Conservation (phyloP, 2,797 vertebrate genomes). For the Gymnoscopelus microlampas region DNA sequence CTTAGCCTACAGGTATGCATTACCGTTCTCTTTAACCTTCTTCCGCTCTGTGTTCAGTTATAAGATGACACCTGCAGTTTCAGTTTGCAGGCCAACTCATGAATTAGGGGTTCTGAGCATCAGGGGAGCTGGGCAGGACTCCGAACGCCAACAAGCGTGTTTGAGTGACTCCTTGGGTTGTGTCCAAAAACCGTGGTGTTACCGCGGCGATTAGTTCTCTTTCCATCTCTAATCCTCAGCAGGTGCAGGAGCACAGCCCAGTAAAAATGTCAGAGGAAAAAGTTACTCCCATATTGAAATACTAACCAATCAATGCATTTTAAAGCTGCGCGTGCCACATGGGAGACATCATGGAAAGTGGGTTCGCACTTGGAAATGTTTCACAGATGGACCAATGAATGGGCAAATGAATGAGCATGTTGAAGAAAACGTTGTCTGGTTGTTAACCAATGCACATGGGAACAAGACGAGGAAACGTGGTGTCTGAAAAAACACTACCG, state of each 20-base stretch:
- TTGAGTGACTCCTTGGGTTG: slow-evolving; percentile 50
- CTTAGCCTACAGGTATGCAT: neutral
- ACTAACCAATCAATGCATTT: slow-evolving; percentile 58
- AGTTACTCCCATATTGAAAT: slow-evolving; percentile 55
- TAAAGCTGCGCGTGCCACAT: slow-evolving; percentile 46
- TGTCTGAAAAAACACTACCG: slow-evolving; percentile 16
- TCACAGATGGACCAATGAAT: slow-evolving; percentile 55
- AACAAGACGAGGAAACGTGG: slow-evolving; percentile 27
- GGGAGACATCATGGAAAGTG: slow-evolving; percentile 58
- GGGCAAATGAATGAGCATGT: slow-evolving; percentile 46
- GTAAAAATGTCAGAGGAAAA: slow-evolving; percentile 64
- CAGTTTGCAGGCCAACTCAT: slow-evolving; percentile 30
- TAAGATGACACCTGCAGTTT: slow-evolving; percentile 45
- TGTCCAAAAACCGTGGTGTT: slow-evolving; percentile 59
- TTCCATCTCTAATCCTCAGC: slow-evolving; percentile 70
- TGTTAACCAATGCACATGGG: slow-evolving; percentile 27
- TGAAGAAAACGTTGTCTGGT: slow-evolving; percentile 19
- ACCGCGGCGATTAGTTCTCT: slow-evolving; percentile 62
- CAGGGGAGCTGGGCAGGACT: slow-evolving; percentile 27
- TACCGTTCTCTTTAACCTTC: slow-evolving; percentile 19
- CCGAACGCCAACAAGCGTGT: slow-evolving; percentile 18
- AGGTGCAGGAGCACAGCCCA: slow-evolving; percentile 58
- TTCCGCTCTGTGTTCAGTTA: slow-evolving; percentile 15
- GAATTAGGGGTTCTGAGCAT: slow-evolving; percentile 38
- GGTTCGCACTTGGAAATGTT: slow-evolving; percentile 56